Evolutionary conservation across 2,888 invertebrate genomes (phyloP).

Genomic region (Tetranychus truncatus): DNA sequence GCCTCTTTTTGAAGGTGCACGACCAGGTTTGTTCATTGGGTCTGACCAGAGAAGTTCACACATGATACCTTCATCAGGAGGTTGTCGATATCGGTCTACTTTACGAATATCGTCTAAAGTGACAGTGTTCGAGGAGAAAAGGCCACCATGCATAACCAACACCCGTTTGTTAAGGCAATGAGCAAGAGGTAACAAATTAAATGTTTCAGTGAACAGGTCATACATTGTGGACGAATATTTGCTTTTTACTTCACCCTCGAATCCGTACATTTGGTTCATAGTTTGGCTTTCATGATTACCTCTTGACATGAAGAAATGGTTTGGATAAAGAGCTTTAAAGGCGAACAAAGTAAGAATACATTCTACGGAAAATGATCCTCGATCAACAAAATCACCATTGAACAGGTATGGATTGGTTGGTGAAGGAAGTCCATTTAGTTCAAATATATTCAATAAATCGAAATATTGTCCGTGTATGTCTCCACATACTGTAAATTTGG

Average conservation of each 20-base stretch:
- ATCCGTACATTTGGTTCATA: slow-evolving; percentile 99
- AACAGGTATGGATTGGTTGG: slow-evolving; percentile 76
- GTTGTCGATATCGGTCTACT: slow-evolving; percentile 81
- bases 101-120: slow-evolving; percentile 76
- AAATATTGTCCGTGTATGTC: slow-evolving; percentile 98
- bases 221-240: slow-evolving; percentile 91
- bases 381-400: slow-evolving; percentile 72
- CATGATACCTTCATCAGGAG: slow-evolving; percentile 93
- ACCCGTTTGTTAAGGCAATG: slow-evolving; percentile 77
- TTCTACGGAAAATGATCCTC: slow-evolving; percentile 97
- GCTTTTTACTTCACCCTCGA: slow-evolving; percentile 89
- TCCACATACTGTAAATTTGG: slow-evolving; percentile 93
- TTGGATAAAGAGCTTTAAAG: slow-evolving; percentile 83
- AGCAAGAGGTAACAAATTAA: slow-evolving; percentile 87
- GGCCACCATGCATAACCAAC: slow-evolving; percentile 88
- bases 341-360: slow-evolving; percentile 94
- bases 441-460: slow-evolving; percentile 91
- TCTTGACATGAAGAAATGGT: slow-evolving; percentile 92
- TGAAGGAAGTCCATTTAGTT: slow-evolving; percentile 87
- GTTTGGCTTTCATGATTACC: slow-evolving; percentile 93
- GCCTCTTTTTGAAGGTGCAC: slow-evolving; percentile 84
- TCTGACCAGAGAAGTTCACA: slow-evolving; percentile 98
- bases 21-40: slow-evolving; percentile 71
- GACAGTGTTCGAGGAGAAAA: slow-evolving; percentile 80
- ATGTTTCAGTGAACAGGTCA: slow-evolving; percentile 92